Evolutionary conservation across 2,888 invertebrate genomes (phyloP), one percentile per base, ranked within the genome.

Genomic region (Mantis religiosa): DNA sequence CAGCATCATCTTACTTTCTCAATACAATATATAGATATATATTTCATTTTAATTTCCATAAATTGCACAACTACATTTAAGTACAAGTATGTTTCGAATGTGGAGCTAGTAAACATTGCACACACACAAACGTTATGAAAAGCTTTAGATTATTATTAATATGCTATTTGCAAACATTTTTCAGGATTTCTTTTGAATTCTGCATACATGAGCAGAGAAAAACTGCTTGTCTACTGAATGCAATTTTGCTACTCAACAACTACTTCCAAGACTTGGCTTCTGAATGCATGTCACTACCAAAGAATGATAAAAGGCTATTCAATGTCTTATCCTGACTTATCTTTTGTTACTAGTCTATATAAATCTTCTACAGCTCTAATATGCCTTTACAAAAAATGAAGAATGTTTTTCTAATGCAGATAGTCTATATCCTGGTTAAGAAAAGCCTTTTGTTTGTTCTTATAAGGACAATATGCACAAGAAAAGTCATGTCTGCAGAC

Each of bases 41-140:
- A 87, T 87, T 30, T 87, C 82, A 82, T 87, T 87, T 82, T 87
- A 87, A 87, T 87, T 87, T 87, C 87, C 87, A 87, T 87, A 87
- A 87, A 87, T 87, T 87, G 82, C 82, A 87, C 87, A 87, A 87
- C 87, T 87, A 87, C 87, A 87, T 82, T 86, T 86, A 87, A 82
- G 87, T 87, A 82, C 87, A 87, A 82, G 87, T 41, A 87, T 71
- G 41, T 34, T 82, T 41, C 20, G 71, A 82, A 87, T 87, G 81
- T 87, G 87, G 87, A 82, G 82, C 87, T 87, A 82, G 87, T 81
- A 87, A 87, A 87, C 82, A 87, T 82, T 87, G 82, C 87, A 87
- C 87, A 87, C 87, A 87, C 87, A 87, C 87, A 82, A 27, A 87
- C 54, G 30, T 87, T 87, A 87, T 82, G 87, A 87, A 87, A 87